phyloP scores from a whole-genome alignment of 2,797 vertebrate genomes.

The Crenuchus spilurus region DNA sequence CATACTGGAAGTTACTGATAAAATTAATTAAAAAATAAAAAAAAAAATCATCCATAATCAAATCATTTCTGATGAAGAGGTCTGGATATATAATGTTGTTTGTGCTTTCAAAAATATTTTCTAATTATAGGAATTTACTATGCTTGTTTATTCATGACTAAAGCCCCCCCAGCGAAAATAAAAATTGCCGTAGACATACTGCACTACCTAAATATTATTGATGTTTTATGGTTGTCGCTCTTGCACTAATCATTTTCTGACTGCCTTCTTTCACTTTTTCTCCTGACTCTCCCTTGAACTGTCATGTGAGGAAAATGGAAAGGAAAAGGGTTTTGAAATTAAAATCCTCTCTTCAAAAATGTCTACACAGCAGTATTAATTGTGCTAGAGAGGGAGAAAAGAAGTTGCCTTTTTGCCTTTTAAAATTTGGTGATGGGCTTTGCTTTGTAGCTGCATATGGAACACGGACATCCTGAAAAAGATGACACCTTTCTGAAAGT shows the following conservation, averaged over 20 bases:
- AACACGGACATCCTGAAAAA: slow-evolving; percentile 27
- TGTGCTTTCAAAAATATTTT: not conserved
- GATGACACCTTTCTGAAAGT: slow-evolving; percentile 59
- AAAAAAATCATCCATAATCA: too few relatives aligned
- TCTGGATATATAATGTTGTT: not conserved
- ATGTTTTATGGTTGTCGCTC: not conserved
- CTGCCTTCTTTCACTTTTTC: not conserved
- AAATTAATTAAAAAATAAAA: too few relatives aligned
- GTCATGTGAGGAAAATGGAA: slow-evolving; percentile 1
- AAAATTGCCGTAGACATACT: too few relatives aligned
- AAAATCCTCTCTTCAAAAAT: slow-evolving; percentile 9
- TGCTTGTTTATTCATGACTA: too few relatives aligned
- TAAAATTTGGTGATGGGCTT: slow-evolving; percentile 43
- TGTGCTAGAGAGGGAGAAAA: not conserved
- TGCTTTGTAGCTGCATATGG: slow-evolving; percentile 51
- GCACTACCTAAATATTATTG: not conserved
- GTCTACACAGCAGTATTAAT: slow-evolving; percentile 21
- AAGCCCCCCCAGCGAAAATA: too few relatives aligned
- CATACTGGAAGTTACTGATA: not conserved
- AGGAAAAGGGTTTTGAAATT: slow-evolving; percentile 1
- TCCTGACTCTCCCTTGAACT: not conserved
- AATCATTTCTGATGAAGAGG: not conserved
- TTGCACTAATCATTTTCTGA: not conserved
- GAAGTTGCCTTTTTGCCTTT: slow-evolving; percentile 20
- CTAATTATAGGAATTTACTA: too few relatives aligned